Base-by-base conservation (phyloP, 2,888 invertebrate species). In the Drosophila sordidapex region DNA sequence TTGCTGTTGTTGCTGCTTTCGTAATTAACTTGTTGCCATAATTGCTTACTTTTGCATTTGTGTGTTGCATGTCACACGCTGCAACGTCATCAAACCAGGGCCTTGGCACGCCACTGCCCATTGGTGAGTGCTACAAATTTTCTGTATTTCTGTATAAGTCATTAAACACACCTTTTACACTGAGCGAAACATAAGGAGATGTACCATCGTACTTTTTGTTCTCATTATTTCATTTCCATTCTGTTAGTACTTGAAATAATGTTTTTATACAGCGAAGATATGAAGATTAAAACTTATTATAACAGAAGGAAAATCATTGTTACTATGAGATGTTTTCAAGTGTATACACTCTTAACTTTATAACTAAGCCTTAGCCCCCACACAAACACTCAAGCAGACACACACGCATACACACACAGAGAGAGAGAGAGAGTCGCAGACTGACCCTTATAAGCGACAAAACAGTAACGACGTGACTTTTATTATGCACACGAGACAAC, bases 1-100 rank as follows among this genome's bases (percentile, higher is more conserved):
- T 5, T 63, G 43, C 4, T 62, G 43, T n/a, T 68, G 63, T 31
- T 67, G 51, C 38, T 52, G 59, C 31, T 70, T 46, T 53, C 81
- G 83, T 89, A 90, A 85, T 88, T 88, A 90, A 91, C 90, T 90
- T 90, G 90, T 91, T 91, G 83, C 84, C 82, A 90, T 90, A 91
- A 91, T 90, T 91, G 90, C 82, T 87, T 77, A 86, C 86, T 89
- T 81, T 87, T 84, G 83, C 81, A 82, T 75, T 74, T 77, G 66
- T 78, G 48, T 70, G 81, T 85, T 76, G 83, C 83, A 84, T 84
- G 83, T 81, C 73, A 70, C 81, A 81, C 82, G 76, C 82, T 73
- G 82, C 68, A 40, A 29, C 70, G 43, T 33, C 61, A 61, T 62
- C 43, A 35, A 46, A 29, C 35, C 35, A 52, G 38, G 43, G 33